Base-by-base conservation (phyloP, 1,140 invertebrate species). In the Luehdorfia chinensis region DNA sequence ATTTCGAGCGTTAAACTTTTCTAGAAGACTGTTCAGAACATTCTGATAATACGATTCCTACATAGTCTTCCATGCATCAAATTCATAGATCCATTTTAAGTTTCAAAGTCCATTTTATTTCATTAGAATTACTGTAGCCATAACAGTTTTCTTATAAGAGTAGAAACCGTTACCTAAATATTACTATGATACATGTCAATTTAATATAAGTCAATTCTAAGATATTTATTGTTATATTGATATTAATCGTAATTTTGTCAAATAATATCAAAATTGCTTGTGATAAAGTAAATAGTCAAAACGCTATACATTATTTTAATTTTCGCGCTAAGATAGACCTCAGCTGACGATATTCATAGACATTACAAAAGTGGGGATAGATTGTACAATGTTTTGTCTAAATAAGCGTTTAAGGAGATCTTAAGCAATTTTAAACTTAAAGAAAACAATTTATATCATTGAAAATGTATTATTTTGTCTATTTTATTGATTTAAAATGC, bases 51-150 rank as follows among this genome's bases (percentile, higher is more conserved):
- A 30, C 30, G 39, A 43, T 43, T 43, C 39, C 39, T 43, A 43
- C 39, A 28, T 43, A 41, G 39, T 43, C 39, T 43, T 43, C 39
- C 39, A 43, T 43, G 37, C 39, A 30, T 43, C n/a, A 30, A 43
- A 8, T 43, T 43, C 23, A 41, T 41, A 41, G n/a, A 5, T 27
- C 7, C 45, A 47, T 47, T 47, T 47, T 47, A 34, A 15, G 19
- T 47, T 47, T 47, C 21, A 6, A 23, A 46, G 8, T 28, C 32
- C 47, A 49, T 47, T 46, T 52, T 43, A 43, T 43, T 43, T 18
- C 39, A 43, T 14, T 43, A 43, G 39, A 43, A 28, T 43, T 43
- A 43, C 25, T 18, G n/a, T 43, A 43, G 39, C 15, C 15, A n/a
- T 43, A 43, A 43, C 16, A 2, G 14, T 30, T 43, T n/a, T n/a